A percentile compares a stretch with the other conserved stretches of the same genome.
Conservation (phyloP, 2,113 vertebrate species). For the Perca flavescens region DNA sequence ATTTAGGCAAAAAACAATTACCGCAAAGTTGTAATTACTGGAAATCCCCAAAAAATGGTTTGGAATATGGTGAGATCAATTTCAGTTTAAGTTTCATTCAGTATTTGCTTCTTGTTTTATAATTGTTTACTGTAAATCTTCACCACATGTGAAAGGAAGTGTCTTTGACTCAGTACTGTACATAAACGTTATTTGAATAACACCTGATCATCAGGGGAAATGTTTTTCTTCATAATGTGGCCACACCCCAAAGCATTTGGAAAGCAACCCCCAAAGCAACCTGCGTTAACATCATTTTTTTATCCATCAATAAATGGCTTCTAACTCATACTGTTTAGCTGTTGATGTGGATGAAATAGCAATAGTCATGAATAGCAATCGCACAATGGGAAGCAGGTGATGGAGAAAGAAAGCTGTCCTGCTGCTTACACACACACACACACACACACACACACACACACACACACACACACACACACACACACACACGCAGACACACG, state of each 20-base stretch:
- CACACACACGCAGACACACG: slow-evolving; percentile 8
- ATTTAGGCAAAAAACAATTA: no score
- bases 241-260: not conserved
- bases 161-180: not conserved
- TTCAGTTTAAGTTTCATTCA: not conserved
- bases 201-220: not conserved
- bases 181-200: not conserved
- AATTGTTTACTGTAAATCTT: not conserved
- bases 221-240: not conserved
- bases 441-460: slow-evolving; percentile 18
- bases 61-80: not conserved
- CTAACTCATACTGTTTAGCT: not conserved
- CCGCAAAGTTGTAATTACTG: no score
- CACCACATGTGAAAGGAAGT: not conserved
- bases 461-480: not conserved
- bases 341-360: not conserved
- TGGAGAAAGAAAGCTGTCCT: not conserved
- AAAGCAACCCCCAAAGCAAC: no score
- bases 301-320: not conserved
- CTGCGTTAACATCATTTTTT: not conserved
- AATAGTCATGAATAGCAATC: not conserved
- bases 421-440: slow-evolving; percentile 8
- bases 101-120: not conserved
- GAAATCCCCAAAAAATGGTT: no score
- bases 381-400: not conserved